Base-by-base conservation (phyloP, 2,888 invertebrate genomes). In the Phorcus lineatus region DNA sequence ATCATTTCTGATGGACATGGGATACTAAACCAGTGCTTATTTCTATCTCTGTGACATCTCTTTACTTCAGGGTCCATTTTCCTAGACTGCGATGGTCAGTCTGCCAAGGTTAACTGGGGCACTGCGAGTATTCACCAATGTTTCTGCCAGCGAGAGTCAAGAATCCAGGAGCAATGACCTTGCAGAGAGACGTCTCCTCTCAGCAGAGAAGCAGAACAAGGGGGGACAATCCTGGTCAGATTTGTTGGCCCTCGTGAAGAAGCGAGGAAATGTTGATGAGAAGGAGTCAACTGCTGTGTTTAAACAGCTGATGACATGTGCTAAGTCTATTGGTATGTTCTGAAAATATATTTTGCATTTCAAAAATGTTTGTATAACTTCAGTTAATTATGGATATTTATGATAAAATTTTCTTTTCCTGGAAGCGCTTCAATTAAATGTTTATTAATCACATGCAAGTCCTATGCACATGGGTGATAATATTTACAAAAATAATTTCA, bases 101-200 rank as follows among this genome's bases (percentile, higher is more conserved):
- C 79, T 88, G n/a, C 90, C 91, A 9, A 81, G 90, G 40, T 82
- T 91, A 55, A 85, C 90, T 19, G 86, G 87, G 22, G 90, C 90
- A n/a, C 76, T 91, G 28, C 70, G 90, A 76, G 89, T 86, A 4
- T 89, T 89, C 77, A 84, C 89, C n/a, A 85, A 82, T 28, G 85
- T 88, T 19, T 82, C 86, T 74, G 82, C 80, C 19, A 76, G 77
- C 57, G 81, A 83, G 6, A 28, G 66, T 11, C 28, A 57, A 22
- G 80, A 74, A 17, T 55, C 80, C 52, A 77, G 36, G n/a, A 54
- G 81, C 31, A 82, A 84, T 66, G 89, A 90, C 76, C 79, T 91
- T 40, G 79, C 83, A 31, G 78, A 83, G 53, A 88, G 89, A 76
- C 83, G 89, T 75, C 85, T 86, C 9, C 81, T 86, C 24, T 82